Conservation (phyloP, 2,888 invertebrate species). For the Nomada ferruginata region DNA sequence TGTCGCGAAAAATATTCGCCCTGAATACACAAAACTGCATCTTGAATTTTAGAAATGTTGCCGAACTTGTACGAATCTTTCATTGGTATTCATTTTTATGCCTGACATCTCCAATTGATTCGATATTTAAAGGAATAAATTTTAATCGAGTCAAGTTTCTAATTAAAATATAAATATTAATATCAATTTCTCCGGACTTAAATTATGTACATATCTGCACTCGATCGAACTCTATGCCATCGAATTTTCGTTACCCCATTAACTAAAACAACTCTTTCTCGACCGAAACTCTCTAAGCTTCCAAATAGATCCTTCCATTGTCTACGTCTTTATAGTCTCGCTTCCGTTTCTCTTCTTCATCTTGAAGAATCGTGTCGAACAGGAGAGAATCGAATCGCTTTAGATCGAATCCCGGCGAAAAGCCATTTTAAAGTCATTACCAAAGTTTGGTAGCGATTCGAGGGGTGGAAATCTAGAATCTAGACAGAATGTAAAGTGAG, state of each 20-base stretch:
- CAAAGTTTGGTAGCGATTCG: conserved; percentile 37
- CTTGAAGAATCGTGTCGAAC: conserved; percentile 28
- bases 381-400: conserved; percentile 22
- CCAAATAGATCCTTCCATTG: not conserved
- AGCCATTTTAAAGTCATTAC: conserved; percentile 42
- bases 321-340: conserved; percentile 3
- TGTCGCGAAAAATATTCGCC: conserved; percentile 4
- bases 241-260: not conserved
- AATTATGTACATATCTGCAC: not conserved
- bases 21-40: not conserved
- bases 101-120: too few relatives aligned
- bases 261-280: conserved; percentile 16
- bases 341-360: conserved; percentile 29
- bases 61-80: not conserved
- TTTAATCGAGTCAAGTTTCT: too few relatives aligned
- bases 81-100: not conserved
- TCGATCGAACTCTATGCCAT: not conserved
- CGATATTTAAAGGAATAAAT: too few relatives aligned
- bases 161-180: not conserved
- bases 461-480: conserved; percentile 6
- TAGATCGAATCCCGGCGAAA: conserved; percentile 35
- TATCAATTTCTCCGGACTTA: not conserved
- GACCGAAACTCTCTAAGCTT: not conserved
- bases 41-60: not conserved
- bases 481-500: conserved; percentile 23